Evolutionary conservation across 2,113 vertebrate species (phyloP), one percentile per base, ranked within the genome.

Genomic region (Zootoca vivipara): DNA sequence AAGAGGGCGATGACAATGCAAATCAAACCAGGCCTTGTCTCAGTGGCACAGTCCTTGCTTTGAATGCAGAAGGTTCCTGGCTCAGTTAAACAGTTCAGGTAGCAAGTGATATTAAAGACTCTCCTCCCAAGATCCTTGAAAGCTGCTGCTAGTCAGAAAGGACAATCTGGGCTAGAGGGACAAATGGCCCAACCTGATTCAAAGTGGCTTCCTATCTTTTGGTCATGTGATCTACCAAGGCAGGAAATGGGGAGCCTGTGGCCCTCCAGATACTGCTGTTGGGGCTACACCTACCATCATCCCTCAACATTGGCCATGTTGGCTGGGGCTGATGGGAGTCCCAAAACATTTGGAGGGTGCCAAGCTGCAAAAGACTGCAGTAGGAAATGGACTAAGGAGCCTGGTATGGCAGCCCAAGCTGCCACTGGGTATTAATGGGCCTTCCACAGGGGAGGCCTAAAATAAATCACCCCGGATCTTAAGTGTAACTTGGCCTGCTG

Each of bases 381-480:
- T 52, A 46, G 9, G 46, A 9, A 9, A 9, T 7, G 30, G 22
- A 7, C 78, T 38, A 33, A 38, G 13, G 16, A 3, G 72, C 15
- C 74, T 42, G 7, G 38, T 42, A 22, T 26, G 24, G 38, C 38
- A 42, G 38, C 38, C 74, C 9, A 62, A 62, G 18, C 58, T 18
- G 58, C 58, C 20, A 20, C 18, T 42, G 30, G 40, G 18, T 65
- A 38, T 52, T 42, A 70, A 15, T 46, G 38, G 18, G 0, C 65
- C 72, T 82, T 15, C 0, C 7, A 67, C 30, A 77, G 9, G 2
- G 0, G 13, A 40, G 33, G 7, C 13, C 62, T 0, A 0, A 67
- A 64, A 24, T 38, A 42, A 2, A 52, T 67, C 46, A 77, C 33
- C 77, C 46, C 88, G 78, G 69, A 22, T 42, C 30, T 12, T 4